These are phyloP conservation scores for Drosophila borealis DNA, from an alignment of 2,888 invertebrate species.

Conservation along the genomic window DNA sequence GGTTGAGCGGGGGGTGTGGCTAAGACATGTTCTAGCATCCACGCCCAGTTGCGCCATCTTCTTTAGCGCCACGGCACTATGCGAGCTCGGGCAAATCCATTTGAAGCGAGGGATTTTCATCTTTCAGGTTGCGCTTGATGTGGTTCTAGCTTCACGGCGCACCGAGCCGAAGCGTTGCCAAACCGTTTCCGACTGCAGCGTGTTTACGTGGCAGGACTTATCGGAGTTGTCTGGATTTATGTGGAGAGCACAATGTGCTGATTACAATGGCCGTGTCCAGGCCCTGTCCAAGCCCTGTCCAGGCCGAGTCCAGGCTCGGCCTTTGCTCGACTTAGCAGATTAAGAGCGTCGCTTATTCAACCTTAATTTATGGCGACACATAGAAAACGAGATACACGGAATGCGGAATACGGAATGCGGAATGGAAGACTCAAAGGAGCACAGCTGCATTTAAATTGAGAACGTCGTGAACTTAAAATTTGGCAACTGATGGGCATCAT, in stretches of 20 bases:
- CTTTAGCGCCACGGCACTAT: slow-evolving; percentile 48
- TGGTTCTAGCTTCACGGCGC: slow-evolving; percentile 24
- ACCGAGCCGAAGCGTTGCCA: slow-evolving; percentile 11
- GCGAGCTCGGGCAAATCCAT: slow-evolving; percentile 60
- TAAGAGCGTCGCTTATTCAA: slow-evolving; percentile 63
- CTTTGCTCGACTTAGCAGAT: slow-evolving; percentile 51
- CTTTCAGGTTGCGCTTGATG: slow-evolving; percentile 53
- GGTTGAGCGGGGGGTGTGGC: not conserved
- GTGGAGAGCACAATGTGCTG: slow-evolving; percentile 56
- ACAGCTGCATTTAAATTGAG: slow-evolving; percentile 34
- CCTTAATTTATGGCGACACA: slow-evolving; percentile 67
- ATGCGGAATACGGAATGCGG: slow-evolving; percentile 2
- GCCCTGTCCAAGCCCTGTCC: slow-evolving; percentile 17
- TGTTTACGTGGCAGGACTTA: slow-evolving; percentile 55
- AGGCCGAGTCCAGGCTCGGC: slow-evolving; percentile 14
- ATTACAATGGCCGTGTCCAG: slow-evolving; percentile 44
- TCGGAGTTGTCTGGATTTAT: slow-evolving; percentile 68
- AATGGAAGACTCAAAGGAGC: slow-evolving; percentile 13
- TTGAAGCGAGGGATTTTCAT: slow-evolving; percentile 68
- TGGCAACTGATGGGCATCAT: slow-evolving; percentile 44
- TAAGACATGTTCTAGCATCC: slow-evolving; percentile 6
- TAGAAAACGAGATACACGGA: slow-evolving; percentile 5
- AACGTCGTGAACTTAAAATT: slow-evolving; percentile 17
- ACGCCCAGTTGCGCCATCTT: slow-evolving; percentile 39
- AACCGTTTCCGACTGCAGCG: slow-evolving; percentile 39